Base-by-base conservation (phyloP, 2,113 vertebrate species). In the Rhombomys opimus region DNA sequence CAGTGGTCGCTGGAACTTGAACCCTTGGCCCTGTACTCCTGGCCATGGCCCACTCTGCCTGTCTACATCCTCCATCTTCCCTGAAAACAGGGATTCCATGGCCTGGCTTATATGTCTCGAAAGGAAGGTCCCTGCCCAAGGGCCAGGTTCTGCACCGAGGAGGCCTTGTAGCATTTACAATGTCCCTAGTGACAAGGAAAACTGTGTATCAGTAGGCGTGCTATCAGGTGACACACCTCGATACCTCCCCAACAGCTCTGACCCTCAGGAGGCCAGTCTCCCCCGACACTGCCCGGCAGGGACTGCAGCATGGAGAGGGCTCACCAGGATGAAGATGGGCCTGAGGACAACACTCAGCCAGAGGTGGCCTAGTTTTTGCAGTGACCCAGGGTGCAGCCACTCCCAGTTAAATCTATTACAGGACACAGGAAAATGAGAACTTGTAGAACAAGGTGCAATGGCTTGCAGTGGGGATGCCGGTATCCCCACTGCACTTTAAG, bases 291-390 rank as follows among this genome's bases (percentile, higher is more conserved):
- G 86, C 38, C 10, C 8, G 9, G 14, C 54, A 41, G 1, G 14
- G 59, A 67, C 50, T 20, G 32, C 30, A 76, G 59, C 50, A 61
- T 23, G 65, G n/a, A 7, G 38, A 35, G 67, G 46, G 81, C 35
- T 94, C 35, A 23, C 35, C 13, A 30, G 54, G 46, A 52, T 22
- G 46, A 57, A 90, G 41, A 38, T 0, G 38, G 80, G 46, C 54
- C 32, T 10, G 68, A 89, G 87, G 9, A 18, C 18, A 76, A 87
- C 50, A 35, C 67, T 35, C 54, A 72, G 57, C 54, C 87, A 87
- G 63, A 92, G 52, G n/a, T 30, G 92, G 93, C 96, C 95, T 82
- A 57, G 17, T 95, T 95, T 95, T 77, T 90, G 54, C 67, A 50
- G 76, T 25, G 22, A 96, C 84, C 76, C 89, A 75, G 93, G 89